These are phyloP conservation scores for Pipistrellus kuhlii DNA, from an alignment of 2,797 vertebrate species.

Conservation along the genomic window DNA sequence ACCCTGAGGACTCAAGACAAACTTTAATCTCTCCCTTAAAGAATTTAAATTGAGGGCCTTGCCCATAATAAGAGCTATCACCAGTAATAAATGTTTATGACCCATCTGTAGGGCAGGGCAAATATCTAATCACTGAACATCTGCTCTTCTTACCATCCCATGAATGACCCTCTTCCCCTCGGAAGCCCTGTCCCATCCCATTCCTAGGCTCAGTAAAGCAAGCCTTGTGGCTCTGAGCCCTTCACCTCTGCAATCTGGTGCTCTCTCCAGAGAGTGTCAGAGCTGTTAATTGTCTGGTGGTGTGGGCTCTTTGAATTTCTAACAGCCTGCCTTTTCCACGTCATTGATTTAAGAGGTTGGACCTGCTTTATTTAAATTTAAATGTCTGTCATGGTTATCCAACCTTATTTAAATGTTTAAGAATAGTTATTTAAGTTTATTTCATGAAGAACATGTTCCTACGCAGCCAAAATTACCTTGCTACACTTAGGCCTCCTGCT, in stretches of 20 bases:
- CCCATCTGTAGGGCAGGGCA: not conserved
- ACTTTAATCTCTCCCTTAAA: not conserved
- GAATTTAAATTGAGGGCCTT: not conserved
- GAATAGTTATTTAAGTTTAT: not conserved
- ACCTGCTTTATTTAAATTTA: not conserved
- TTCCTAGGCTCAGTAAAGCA: not conserved
- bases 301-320: not conserved
- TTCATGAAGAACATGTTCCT: conserved; percentile 22
- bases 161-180: not conserved
- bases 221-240: not conserved
- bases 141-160: not conserved
- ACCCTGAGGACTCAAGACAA: not conserved
- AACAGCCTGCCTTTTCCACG: not conserved
- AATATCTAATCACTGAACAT: not conserved
- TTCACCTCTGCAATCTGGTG: not conserved
- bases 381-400: not conserved
- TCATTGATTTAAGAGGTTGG: not conserved
- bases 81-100: not conserved
- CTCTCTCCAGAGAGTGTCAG: not conserved
- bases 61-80: not conserved
- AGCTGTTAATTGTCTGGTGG: not conserved
- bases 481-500: not conserved
- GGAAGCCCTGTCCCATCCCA: not conserved
- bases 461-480: not conserved
- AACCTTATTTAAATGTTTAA: conserved; percentile 18